Base-by-base conservation (phyloP, 2,888 invertebrate species). In the Geophilus truncorum region DNA sequence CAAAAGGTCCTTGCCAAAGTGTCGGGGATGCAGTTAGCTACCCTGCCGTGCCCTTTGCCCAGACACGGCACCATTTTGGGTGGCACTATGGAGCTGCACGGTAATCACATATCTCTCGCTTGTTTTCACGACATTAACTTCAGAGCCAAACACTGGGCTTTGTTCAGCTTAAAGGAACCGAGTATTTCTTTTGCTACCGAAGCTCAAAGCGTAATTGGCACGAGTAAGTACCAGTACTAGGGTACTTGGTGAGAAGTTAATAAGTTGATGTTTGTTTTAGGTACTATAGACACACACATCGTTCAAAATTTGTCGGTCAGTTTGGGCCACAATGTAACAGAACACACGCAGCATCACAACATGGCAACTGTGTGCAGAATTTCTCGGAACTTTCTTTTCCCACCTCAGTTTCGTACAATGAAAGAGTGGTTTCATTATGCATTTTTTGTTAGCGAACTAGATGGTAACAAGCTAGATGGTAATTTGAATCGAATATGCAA, bases 71-170 rank as follows among this genome's bases (percentile, higher is more conserved):
- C 94, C 28, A 92, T 95, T 15, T 89, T 95, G 0, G 96, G 96
- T 32, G 94, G 95, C 79, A 94, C 94, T 76, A 92, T 97, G 92
- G 92, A 97, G 88, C 86, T 89, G 80, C 85, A 86, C 82, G 89
- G 89, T 51, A 93, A 93, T 82, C 95, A 97, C 87, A 94, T 98
- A 81, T 96, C 97, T 6, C 89, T 98, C 83, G 97, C 97, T 3
- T 98, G 98, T 87, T 98, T 98, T 90, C 97, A 98, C 87, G 98
- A 98, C 40, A 94, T 96, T 86, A 97, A 97, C 88, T 96, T 98
- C 87, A 95, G 96, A 84, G 92, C 96, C 81, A 97, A 97, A 88
- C 95, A 94, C 0, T 98, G 98, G 97, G 97, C 97, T 6, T 87
- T 98, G 83, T 98, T 98, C 87, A 96, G 95, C 84, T 89, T 98